phyloP scores from a whole-genome alignment of 1,140 invertebrate species.

The Lepeophtheirus salmonis region DNA sequence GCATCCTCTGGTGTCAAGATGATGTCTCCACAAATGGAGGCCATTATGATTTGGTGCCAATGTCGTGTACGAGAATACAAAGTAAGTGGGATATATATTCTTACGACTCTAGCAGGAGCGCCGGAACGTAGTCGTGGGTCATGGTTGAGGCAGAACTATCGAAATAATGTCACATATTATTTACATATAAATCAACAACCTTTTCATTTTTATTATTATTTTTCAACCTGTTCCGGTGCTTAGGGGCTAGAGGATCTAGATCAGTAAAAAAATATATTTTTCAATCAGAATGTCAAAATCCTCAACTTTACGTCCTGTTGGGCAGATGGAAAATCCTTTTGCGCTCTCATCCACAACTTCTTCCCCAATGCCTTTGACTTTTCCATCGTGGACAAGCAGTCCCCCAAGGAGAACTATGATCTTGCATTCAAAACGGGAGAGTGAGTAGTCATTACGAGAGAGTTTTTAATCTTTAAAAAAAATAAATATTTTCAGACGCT shows the following conservation, averaged over 20 bases:
- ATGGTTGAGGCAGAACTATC: no score
- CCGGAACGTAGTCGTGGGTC: no score
- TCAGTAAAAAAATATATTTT: no score
- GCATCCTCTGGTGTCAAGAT: slow-evolving; percentile 10
- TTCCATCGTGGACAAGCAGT: background rate
- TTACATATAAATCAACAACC: no score
- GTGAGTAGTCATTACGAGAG: slow-evolving; percentile 12
- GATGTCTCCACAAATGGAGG: slow-evolving; percentile 19
- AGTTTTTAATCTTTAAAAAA: background rate
- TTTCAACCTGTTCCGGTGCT: no score
- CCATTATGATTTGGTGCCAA: slow-evolving; percentile 18
- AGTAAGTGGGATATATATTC: no score
- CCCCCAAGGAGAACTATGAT: slow-evolving; percentile 10
- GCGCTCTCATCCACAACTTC: slow-evolving; percentile 84
- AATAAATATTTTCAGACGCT: slow-evolving; percentile 8
- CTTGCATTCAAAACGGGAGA: slow-evolving; percentile 17
- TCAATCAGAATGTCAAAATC: slow-evolving; percentile 13
- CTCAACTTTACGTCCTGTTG: slow-evolving; percentile 88
- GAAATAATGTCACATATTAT: no score
- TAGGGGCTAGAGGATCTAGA: no score
- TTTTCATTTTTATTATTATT: no score
- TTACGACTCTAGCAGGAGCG: no score
- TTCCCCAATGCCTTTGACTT: slow-evolving; percentile 36
- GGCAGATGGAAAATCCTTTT: slow-evolving; percentile 85
- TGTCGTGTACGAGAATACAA: slow-evolving; percentile 6